Percentiles rank a stretch among this genome's conserved stretches.
phyloP scores from a whole-genome alignment of 1,140 invertebrate species.

The Dendroctonus ponderosae region DNA sequence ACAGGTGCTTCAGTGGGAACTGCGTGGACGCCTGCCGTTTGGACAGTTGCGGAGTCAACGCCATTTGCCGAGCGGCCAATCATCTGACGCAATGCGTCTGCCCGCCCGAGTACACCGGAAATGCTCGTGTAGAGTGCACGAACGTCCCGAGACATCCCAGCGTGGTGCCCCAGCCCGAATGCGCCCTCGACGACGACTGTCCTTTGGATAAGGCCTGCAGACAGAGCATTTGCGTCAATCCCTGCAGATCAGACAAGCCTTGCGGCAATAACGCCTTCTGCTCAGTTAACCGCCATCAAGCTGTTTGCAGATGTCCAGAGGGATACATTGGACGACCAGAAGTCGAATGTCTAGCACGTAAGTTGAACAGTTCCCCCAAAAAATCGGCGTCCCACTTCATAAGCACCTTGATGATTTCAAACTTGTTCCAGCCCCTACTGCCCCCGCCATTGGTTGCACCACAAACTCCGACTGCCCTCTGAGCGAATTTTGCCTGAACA shows the following conservation, averaged over 20 bases:
- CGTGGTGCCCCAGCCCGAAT: conserved; percentile 60
- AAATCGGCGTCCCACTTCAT: not conserved
- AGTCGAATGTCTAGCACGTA: conserved; percentile 73
- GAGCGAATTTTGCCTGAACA: conserved; percentile 77
- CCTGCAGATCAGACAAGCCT: conserved; percentile 64
- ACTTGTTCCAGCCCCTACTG: conserved; percentile 52
- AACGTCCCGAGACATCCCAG: conserved; percentile 51
- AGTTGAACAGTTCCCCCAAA: too few species aligned
- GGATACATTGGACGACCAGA: conserved; percentile 74
- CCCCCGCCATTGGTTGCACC: conserved; percentile 66
- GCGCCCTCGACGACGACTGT: conserved; percentile 75
- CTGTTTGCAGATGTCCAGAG: conserved; percentile 76
- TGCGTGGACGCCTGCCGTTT: conserved; percentile 77
- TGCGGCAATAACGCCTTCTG: conserved; percentile 79
- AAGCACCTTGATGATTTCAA: not conserved
- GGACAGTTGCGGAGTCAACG: conserved; percentile 79
- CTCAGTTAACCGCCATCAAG: conserved; percentile 69
- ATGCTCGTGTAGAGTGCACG: conserved; percentile 78
- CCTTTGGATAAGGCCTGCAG: conserved; percentile 68
- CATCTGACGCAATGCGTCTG: conserved; percentile 79
- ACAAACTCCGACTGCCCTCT: conserved; percentile 76
- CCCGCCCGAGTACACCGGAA: conserved; percentile 74
- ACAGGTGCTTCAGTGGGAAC: conserved; percentile 71
- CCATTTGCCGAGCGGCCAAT: conserved; percentile 72
- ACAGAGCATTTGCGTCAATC: conserved; percentile 75